Conservation (phyloP, 2,113 vertebrate species). For the Vidua macroura region DNA sequence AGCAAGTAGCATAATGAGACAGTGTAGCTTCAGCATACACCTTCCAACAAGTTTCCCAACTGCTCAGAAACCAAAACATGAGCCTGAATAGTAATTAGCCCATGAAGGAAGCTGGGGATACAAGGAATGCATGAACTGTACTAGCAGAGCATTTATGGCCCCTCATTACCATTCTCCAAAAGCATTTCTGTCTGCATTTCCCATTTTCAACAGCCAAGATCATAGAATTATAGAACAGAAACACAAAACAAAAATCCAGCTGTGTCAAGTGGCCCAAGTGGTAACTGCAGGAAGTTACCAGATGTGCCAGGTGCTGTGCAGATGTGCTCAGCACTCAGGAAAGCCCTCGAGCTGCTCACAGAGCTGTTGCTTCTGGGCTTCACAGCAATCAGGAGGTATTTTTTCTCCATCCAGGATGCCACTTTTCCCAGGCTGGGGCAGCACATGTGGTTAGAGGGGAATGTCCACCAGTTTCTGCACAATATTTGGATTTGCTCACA, state of each 20-base stretch:
- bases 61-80: slow-evolving; percentile 39
- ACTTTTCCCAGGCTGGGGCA: neutral
- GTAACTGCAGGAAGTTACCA: neutral
- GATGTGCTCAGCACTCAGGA: neutral
- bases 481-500: neutral
- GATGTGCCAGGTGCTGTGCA: neutral
- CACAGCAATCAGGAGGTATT: neutral
- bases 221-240: neutral
- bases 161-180: neutral
- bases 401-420: neutral
- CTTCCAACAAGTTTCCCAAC: slow-evolving; percentile 54
- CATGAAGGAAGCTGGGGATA: neutral
- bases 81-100: slow-evolving; percentile 59
- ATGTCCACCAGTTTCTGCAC: neutral
- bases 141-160: neutral
- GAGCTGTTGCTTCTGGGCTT: neutral
- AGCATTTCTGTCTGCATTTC: neutral
- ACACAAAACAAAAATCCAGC: neutral
- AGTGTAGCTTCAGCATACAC: slow-evolving; percentile 57
- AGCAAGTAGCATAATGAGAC: slow-evolving; percentile 73
- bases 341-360: neutral
- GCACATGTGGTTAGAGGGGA: neutral
- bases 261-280: neutral
- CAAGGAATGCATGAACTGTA: neutral
- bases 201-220: neutral